Conservation (phyloP, 2,888 invertebrate species). For the Branchipolynoe longqiensis region DNA sequence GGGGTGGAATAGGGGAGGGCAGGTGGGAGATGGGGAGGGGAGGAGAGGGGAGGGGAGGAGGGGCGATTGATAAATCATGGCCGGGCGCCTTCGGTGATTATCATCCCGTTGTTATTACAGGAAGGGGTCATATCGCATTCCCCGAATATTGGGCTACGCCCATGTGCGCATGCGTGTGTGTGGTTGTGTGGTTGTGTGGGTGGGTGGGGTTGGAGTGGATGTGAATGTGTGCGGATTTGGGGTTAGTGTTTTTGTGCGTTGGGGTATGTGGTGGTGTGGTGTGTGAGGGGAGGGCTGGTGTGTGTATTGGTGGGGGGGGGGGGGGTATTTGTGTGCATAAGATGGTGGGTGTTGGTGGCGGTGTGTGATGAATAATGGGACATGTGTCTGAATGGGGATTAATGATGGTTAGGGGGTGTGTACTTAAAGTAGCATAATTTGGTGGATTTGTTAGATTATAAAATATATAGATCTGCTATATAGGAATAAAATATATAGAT, state of each 20-base stretch:
- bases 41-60: not conserved
- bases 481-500: no score
- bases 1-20: not conserved
- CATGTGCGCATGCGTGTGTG: not conserved
- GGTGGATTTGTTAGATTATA: no score
- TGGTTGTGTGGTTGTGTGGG: not conserved
- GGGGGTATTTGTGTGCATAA: no score
- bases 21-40: not conserved
- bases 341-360: no score
- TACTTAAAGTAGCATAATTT: no score
- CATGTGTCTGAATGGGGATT: no score
- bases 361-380: no score
- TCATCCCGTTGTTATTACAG: slow-evolving; percentile 31
- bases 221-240: no score
- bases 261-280: not conserved
- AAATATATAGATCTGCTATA: no score
- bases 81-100: not conserved
- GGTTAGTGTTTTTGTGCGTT: no score
- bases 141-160: slow-evolving; percentile 29
- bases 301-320: not conserved
- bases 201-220: not conserved
- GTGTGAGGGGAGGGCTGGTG: not conserved
- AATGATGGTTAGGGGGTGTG: no score
- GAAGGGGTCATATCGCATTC: slow-evolving; percentile 11
- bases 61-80: slow-evolving; percentile 5